These are phyloP conservation scores for Ceratothoa steindachneri DNA, from an alignment of 2,888 invertebrate genomes.

Conservation along the genomic window DNA sequence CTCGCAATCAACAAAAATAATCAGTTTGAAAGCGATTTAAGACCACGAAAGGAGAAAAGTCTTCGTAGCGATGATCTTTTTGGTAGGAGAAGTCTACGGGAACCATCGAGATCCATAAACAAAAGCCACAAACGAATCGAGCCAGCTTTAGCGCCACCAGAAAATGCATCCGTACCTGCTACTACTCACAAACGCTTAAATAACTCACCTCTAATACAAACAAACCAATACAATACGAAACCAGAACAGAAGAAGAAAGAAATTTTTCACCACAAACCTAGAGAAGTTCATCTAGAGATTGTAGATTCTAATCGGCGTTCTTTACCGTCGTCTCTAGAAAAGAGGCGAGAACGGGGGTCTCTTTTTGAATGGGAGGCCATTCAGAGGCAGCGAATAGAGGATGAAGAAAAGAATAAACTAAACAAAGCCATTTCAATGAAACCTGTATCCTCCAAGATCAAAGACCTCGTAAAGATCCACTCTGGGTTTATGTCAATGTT, in stretches of 20 bases:
- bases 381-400: conserved; percentile 39
- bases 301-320: not conserved
- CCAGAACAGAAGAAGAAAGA: conserved; percentile 2
- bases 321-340: not conserved
- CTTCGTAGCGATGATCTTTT: not conserved
- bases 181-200: not conserved
- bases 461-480: conserved; percentile 42
- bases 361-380: conserved; percentile 41
- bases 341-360: not conserved
- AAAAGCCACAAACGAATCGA: not conserved
- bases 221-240: not conserved
- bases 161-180: not conserved
- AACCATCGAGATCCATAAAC: not conserved
- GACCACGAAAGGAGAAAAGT: not conserved
- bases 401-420: conserved; percentile 41
- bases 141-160: not conserved
- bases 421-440: conserved; percentile 38
- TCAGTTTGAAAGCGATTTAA: not conserved
- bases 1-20: not conserved
- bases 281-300: conserved; percentile 6
- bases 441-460: conserved; percentile 41
- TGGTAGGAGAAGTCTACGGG: conserved; percentile 1
- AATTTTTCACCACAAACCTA: not conserved
- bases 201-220: not conserved
- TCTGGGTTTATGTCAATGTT: conserved; percentile 40